A percentile compares a stretch with the other conserved stretches of the same genome.
phyloP scores from a whole-genome alignment of 1,140 invertebrate species.

The Trichogramma pretiosum region DNA sequence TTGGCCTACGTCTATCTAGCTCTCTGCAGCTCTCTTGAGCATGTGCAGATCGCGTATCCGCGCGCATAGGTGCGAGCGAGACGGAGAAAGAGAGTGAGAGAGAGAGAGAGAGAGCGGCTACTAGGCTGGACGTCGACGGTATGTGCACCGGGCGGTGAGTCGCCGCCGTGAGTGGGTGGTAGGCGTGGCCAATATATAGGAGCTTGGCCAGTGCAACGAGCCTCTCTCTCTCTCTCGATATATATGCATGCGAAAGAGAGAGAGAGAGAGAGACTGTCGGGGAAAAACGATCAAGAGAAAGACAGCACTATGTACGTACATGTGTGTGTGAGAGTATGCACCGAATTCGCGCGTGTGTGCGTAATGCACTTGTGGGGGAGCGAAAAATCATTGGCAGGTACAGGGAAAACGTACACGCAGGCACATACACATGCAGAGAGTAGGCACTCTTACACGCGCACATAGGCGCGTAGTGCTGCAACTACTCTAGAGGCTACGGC shows the following conservation, averaged over 20 bases:
- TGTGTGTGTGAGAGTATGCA: constrained; percentile 12
- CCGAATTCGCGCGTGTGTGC: constrained; percentile 23
- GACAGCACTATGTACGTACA: too few species aligned
- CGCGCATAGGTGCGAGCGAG: too few species aligned
- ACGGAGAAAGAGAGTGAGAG: too few species aligned
- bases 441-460: constrained; percentile 18
- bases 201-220: constrained; percentile 26
- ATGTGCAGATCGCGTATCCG: too few species aligned
- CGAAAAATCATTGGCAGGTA: neutral
- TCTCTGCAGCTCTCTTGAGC: too few species aligned
- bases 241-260: constrained; percentile 33
- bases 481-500: neutral
- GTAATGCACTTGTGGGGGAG: constrained; percentile 23
- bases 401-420: constrained; percentile 15
- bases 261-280: constrained; percentile 17
- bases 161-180: constrained; percentile 31
- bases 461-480: neutral
- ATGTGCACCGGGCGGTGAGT: too few species aligned
- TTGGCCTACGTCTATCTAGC: too few species aligned
- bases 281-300: constrained; percentile 4
- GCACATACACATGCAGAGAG: constrained; percentile 15
- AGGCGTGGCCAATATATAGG: constrained; percentile 42
- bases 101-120: too few species aligned
- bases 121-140: too few species aligned
- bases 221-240: constrained; percentile 23